Evolutionary conservation across 2,797 vertebrate species (phyloP), one percentile per base, ranked within the genome.

Genomic region (Xyrichtys novacula): DNA sequence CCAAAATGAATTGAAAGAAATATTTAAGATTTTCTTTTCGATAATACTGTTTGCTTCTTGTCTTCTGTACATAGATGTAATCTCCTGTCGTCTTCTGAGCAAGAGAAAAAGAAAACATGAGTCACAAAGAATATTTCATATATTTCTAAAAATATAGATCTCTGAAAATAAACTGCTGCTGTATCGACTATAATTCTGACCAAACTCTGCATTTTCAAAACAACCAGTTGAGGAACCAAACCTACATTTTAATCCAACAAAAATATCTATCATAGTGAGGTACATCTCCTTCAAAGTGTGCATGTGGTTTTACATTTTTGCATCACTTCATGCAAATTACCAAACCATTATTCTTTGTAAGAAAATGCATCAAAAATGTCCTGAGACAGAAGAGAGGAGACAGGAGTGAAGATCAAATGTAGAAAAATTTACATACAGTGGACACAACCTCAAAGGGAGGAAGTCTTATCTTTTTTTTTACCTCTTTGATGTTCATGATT

Each of bases 401-500:
- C 32, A 66, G 29, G 46, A 52, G 12, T 38, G 15, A 44, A 46
- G 38, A 38, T 48, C 22, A 58, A 57, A 47, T 64, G 48, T 4
- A 29, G 34, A 12, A 59, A n/a, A 17, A 74, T 74, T 47, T 71
- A 12, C 54, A 73, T 76, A 36, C 25, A 59, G 44, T 29, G n/a
- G 17, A 64, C 8, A 3, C 32, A 7, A 79, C 55, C 61, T 79
- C 70, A 78, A 72, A 85, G 61, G 57, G 6, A 48, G 10, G 3
- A 36, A 16, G 25, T 72, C 26, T 57, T 40, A 46, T 64, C 14
- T 38, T 9, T 26, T 76, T 76, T n/a, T 63, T 28, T 12, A 52
- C 26, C 26, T 32, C 67, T 77, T 76, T 85, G 61, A 79, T 79
- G 72, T 87, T 58, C 19, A 52, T 56, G 31, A 73, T 72, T 58